Percentiles rank a stretch among this genome's conserved stretches.
phyloP scores from a whole-genome alignment of 2,113 vertebrate genomes.

The Anser cygnoides region DNA sequence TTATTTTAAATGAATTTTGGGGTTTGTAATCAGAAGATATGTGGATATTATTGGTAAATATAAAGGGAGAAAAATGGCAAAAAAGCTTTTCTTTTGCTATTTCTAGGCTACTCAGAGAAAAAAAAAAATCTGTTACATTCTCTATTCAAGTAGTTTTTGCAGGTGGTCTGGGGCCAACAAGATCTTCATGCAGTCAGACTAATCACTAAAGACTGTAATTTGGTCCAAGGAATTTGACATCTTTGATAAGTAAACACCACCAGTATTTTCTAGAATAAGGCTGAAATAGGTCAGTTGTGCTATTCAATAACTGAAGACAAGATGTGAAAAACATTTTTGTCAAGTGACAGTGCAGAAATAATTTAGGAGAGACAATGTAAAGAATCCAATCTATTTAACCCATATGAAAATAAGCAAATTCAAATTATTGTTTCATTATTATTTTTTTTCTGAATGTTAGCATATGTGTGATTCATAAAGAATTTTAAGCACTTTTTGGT shows the following conservation, averaged over 20 bases:
- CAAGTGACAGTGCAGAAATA: background rate
- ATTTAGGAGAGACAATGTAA: background rate
- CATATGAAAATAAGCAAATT: background rate
- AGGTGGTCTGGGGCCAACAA: background rate
- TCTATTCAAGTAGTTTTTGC: background rate
- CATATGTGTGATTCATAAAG: background rate
- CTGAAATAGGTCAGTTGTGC: background rate
- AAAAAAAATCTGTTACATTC: background rate
- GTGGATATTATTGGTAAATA: background rate
- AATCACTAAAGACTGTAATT: background rate
- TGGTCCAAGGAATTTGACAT: background rate
- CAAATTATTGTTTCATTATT: background rate
- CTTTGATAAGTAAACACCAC: background rate
- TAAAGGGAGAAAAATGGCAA: background rate
- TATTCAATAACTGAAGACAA: background rate
- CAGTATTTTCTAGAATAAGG: background rate
- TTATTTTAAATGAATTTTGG: background rate
- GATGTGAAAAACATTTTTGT: background rate
- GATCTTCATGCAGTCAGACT: background rate
- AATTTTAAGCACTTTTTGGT: background rate
- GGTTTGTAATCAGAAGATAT: background rate
- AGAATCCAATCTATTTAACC: background rate
- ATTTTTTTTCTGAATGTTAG: background rate
- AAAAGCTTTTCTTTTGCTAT: background rate
- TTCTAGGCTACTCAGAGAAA: background rate